Evolutionary conservation across 2,113 vertebrate genomes (phyloP).

Genomic region (Chionis minor): DNA sequence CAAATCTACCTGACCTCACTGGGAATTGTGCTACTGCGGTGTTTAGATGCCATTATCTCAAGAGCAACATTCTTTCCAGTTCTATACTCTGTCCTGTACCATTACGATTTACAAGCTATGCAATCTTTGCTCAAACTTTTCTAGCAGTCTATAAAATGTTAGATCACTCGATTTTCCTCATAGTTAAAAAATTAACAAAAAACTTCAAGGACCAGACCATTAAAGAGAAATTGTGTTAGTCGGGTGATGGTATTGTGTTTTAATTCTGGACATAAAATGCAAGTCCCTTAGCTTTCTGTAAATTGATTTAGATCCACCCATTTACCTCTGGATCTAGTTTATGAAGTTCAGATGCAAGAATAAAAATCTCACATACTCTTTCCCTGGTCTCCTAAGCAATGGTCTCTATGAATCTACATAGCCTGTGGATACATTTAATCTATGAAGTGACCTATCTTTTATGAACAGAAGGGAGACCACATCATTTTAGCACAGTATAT

Average conservation of each 20-base stretch:
- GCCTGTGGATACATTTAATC: not conserved
- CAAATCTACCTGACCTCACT: not conserved
- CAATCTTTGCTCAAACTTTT: not conserved
- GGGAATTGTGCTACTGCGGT: not conserved
- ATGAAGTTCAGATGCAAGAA: not conserved
- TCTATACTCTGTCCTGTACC: not conserved
- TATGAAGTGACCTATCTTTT: not conserved
- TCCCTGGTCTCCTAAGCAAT: not conserved
- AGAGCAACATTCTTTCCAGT: not conserved
- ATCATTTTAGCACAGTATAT: not conserved
- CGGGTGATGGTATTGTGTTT: not conserved
- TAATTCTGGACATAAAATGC: not conserved
- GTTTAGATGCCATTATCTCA: not conserved
- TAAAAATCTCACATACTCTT: not conserved
- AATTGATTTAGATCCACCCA: not conserved
- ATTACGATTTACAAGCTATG: not conserved
- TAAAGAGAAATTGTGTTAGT: not conserved
- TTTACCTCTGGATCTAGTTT: not conserved
- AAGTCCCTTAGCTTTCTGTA: not conserved
- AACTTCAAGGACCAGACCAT: rapidly evolving
- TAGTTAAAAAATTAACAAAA: not conserved
- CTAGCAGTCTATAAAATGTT: not conserved
- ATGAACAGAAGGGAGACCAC: not conserved
- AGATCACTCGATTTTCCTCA: not conserved
- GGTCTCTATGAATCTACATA: not conserved